Evolutionary conservation across 2,797 vertebrate genomes (phyloP), one percentile per base, ranked within the genome.

Genomic region (Hipposideros larvatus): DNA sequence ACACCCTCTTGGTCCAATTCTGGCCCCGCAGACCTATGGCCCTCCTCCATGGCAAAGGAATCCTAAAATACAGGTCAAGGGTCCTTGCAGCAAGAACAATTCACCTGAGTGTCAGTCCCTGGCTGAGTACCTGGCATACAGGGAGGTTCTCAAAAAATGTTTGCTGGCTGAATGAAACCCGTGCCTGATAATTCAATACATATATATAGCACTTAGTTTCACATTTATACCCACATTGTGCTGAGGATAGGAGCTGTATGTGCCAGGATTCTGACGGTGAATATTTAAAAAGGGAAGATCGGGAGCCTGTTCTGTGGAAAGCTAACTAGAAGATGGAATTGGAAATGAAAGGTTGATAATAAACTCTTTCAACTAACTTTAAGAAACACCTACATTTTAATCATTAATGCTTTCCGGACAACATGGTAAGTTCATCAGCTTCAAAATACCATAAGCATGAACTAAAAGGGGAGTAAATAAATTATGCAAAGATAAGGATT

Each of bases 291-390:
- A 59, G 55, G 53, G 26, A 82, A 48, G 63, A 80, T 53, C 22
- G 80, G 96, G 53, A 96, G 71, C 14, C 85, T 95, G 19, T 97
- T 96, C 85, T 95, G 91, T 95, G 93, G 66, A 92, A 92, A 95
- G 97, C 85, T 96, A 98, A 98, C 92, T 95, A 98, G 93, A 98
- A 95, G 96, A 98, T 90, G 94, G 74, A 96, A 83, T 87, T 97
- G 97, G 94, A 96, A 98, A 98, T 89, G 73, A 95, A 96, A 98
- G 94, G 94, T 59, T 95, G 96, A 96, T 91, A 51, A 96, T 91
- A 51, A 94, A 93, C 92, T 94, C 95, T 96, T 97, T 90, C 96
- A 97, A 96, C 83, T 92, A 98, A 96, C 97, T 87, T 94, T 96
- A 96, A 97, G 96, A 96, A 97, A 97, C 97, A 46, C 34, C 80